Percentiles rank a stretch among this genome's conserved stretches.
phyloP scores from a whole-genome alignment of 2,113 vertebrate genomes.

The Cyphomyrus discorhynchus region DNA sequence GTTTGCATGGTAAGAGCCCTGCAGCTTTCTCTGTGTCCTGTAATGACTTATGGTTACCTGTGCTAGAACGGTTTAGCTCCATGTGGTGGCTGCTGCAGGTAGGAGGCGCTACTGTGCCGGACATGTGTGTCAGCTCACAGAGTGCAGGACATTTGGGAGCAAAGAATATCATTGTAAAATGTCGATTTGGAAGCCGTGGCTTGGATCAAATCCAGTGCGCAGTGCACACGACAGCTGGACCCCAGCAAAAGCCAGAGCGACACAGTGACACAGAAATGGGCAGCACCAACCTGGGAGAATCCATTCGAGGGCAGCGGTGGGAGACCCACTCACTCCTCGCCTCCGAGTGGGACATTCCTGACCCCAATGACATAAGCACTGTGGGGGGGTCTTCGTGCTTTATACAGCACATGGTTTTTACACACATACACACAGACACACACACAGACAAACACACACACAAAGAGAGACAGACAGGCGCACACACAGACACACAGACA shows the following conservation, averaged over 20 bases:
- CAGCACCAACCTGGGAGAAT: slow-evolving; percentile 90
- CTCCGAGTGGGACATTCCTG: slow-evolving; percentile 47
- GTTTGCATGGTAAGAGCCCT: neutral
- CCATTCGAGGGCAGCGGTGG: slow-evolving; percentile 71
- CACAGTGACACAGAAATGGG: slow-evolving; percentile 73
- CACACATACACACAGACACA: neutral
- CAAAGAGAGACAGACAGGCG: neutral
- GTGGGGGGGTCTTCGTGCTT: neutral
- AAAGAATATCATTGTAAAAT: slow-evolving; percentile 97
- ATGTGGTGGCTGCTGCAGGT: neutral
- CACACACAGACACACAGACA: neutral
- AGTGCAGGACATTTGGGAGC: slow-evolving; percentile 12
- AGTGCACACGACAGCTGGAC: slow-evolving; percentile 69
- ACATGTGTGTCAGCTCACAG: neutral
- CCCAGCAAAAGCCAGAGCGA: slow-evolving; percentile 72
- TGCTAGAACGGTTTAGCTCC: neutral
- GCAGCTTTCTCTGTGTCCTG: neutral
- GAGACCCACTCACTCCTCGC: slow-evolving; percentile 64
- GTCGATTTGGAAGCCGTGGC: slow-evolving; percentile 77
- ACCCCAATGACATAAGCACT: neutral
- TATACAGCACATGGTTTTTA: neutral
- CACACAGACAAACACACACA: neutral
- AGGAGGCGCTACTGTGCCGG: neutral
- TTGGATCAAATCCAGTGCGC: slow-evolving; percentile 79
- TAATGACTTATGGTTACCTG: neutral